These are phyloP conservation scores for Lagria hirta DNA, from an alignment of 2,888 invertebrate genomes.

Conservation along the genomic window DNA sequence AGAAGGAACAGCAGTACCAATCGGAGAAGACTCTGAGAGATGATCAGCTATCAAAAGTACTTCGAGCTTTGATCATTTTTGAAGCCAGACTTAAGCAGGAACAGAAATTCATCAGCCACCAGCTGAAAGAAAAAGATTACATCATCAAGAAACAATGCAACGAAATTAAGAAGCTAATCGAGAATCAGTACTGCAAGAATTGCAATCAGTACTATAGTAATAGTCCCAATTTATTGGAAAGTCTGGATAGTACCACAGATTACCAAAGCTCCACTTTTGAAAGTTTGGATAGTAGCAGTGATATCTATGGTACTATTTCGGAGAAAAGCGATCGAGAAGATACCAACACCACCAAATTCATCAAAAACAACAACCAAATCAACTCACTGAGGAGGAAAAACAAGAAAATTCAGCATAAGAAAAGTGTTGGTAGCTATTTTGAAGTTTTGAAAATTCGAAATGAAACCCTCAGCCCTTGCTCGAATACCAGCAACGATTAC, in stretches of 20 bases:
- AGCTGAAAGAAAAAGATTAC: constrained; percentile 70
- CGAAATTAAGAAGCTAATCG: constrained; percentile 67
- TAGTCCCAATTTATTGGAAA: constrained; percentile 44
- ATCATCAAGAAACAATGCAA: constrained; percentile 70
- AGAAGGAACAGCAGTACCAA: constrained; percentile 62
- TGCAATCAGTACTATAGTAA: constrained; percentile 50
- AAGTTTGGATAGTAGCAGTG: constrained; percentile 52
- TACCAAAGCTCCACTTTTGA: constrained; percentile 52
- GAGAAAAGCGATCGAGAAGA: constrained; percentile 43
- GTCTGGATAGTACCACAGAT: constrained; percentile 51
- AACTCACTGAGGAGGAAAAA: constrained; percentile 42
- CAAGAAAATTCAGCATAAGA: constrained; percentile 45
- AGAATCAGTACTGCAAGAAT: constrained; percentile 54
- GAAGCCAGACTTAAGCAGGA: constrained; percentile 73
- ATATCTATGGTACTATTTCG: constrained; percentile 50
- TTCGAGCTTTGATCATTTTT: constrained; percentile 69
- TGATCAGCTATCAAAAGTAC: constrained; percentile 69
- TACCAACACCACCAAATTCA: constrained; percentile 32
- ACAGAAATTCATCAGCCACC: constrained; percentile 69
- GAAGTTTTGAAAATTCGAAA: constrained; percentile 52
- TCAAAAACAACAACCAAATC: constrained; percentile 46
- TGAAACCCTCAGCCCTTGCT: constrained; percentile 50
- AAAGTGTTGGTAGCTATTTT: constrained; percentile 52
- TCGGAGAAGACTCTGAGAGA: constrained; percentile 67
- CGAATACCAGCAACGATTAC: constrained; percentile 58